Conservation (phyloP, 2,113 vertebrate genomes). For the Mesoclemmys tuberculata region DNA sequence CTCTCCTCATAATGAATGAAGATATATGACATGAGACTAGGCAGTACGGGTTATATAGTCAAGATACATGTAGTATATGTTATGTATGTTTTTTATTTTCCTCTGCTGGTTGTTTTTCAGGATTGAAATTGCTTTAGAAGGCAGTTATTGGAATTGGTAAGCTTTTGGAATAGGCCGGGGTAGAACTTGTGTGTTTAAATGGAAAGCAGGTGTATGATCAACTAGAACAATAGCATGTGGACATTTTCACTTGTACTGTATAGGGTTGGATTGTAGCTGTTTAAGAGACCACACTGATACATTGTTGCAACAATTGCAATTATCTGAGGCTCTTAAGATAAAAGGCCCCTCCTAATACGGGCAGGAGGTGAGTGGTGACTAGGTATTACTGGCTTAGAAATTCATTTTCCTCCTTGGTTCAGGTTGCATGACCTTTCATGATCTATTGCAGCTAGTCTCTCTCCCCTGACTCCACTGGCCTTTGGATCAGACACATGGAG, state of each 20-base stretch:
- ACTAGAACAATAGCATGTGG: background rate
- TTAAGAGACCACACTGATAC: background rate
- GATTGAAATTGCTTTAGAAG: background rate
- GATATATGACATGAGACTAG: rapidly evolving
- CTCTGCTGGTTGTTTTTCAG: background rate
- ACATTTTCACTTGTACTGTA: background rate
- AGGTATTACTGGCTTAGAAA: background rate
- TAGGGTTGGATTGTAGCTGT: background rate
- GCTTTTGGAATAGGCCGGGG: background rate
- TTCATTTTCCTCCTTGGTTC: background rate
- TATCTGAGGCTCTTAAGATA: background rate
- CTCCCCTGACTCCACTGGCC: background rate
- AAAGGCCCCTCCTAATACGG: background rate
- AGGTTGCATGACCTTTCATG: background rate
- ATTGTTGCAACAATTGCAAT: background rate
- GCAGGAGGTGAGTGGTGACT: background rate
- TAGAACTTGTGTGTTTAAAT: background rate
- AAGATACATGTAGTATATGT: rapidly evolving
- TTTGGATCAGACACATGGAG: background rate
- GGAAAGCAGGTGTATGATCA: background rate
- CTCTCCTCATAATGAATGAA: rapidly evolving
- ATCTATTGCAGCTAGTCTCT: background rate
- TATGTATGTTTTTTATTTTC: background rate
- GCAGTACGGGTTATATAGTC: background rate
- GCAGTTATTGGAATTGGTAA: background rate